Base-by-base conservation (phyloP, 2,797 vertebrate species). In the Parotocinclus haroldoi region DNA sequence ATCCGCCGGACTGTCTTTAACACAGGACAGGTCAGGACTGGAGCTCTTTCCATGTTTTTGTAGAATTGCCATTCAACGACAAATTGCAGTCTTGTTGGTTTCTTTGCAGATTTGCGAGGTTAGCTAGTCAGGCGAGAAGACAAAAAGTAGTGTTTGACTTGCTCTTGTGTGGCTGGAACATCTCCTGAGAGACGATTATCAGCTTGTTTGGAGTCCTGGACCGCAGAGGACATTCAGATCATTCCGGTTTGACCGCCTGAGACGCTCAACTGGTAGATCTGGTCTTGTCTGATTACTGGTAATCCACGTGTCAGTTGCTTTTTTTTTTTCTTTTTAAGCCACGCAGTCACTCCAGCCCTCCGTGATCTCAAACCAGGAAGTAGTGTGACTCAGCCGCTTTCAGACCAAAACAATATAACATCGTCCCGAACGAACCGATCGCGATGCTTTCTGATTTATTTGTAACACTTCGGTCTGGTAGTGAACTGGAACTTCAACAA, bases 1-100 rank as follows among this genome's bases (percentile, higher is more conserved):
- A 44, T 87, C 89, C 13, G 77, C 11, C 58, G 80, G 80, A 73
- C 76, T 87, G 51, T 91, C 89, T 82, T 88, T 90, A 79, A 80
- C 70, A 76, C 82, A 82, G 69, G 84, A 80, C 87, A 88, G 76
- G 80, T 91, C 90, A 74, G 85, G 81, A 89, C 76, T 59, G 77
- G 76, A 81, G 88, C 80, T 91, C 80, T 91, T 92, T 72, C 87
- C 89, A 89, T 91, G 80, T 88, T 92, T 92, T 91, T 91, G 90
- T 88, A 91, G 82, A 79, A 91, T 82, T 88, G 91, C 91, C 91
- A 92, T 92, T 91, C 91, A 92, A 90, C 79, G 86, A 69, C 73
- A 81, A 71, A 76, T 48, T 40, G 49, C 27, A 27, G 27, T 49
- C 27, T 44, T n/a, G 36, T 0, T 44, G 63, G 70, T 73, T 71